These are phyloP conservation scores for Chloroceryle amazona DNA, from an alignment of 2,797 vertebrate genomes.

Conservation along the genomic window DNA sequence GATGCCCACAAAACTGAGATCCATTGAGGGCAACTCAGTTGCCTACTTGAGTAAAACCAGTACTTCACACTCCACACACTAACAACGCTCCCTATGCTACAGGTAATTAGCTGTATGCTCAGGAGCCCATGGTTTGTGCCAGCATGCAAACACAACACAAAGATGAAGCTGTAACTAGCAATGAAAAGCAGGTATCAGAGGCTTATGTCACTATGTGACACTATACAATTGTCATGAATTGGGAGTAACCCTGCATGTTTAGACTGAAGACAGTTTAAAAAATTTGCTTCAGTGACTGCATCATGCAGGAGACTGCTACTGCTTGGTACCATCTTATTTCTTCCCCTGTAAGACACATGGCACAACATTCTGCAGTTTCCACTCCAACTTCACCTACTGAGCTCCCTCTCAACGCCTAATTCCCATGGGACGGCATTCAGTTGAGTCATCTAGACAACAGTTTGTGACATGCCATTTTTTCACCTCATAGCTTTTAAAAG, in stretches of 20 bases:
- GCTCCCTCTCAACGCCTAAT: background rate
- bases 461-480: background rate
- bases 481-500: background rate
- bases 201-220: background rate
- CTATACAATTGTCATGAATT: background rate
- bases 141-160: background rate
- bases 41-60: background rate
- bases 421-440: background rate
- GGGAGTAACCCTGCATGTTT: fast-evolving
- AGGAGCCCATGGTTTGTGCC: background rate
- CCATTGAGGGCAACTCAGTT: background rate
- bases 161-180: background rate
- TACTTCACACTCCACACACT: background rate
- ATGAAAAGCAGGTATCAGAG: background rate
- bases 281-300: background rate
- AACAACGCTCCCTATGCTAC: background rate
- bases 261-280: background rate
- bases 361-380: background rate
- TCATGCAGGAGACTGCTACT: background rate
- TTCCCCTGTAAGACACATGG: fast-evolving
- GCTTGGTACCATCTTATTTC: background rate
- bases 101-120: background rate
- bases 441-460: background rate
- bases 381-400: background rate
- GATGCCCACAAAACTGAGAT: background rate